Base-by-base conservation (phyloP, 1,140 invertebrate species). In the Pseudobourletiella spinata region DNA sequence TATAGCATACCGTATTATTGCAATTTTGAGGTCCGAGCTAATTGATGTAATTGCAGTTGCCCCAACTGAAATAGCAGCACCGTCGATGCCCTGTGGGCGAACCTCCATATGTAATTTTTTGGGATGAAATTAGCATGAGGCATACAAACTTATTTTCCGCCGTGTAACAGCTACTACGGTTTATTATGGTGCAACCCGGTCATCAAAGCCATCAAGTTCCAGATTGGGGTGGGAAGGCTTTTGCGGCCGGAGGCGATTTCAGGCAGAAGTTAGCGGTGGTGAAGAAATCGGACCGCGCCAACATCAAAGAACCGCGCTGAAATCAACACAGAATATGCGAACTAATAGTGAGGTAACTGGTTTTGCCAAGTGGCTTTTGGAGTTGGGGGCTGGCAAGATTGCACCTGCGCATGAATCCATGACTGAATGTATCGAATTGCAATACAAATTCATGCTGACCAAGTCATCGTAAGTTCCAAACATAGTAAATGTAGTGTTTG, bases 171-270 rank as follows among this genome's bases (percentile, higher is more conserved):
- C n/a, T n/a, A n/a, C n/a, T n/a, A n/a, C n/a, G n/a, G n/a, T n/a
- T n/a, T n/a, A n/a, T n/a, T n/a, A n/a, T n/a, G n/a, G n/a, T n/a
- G n/a, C n/a, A n/a, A n/a, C n/a, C n/a, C n/a, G n/a, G n/a, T n/a
- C n/a, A n/a, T n/a, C n/a, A n/a, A n/a, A n/a, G n/a, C n/a, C n/a
- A n/a, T n/a, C n/a, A n/a, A n/a, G n/a, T n/a, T n/a, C n/a, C n/a
- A n/a, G n/a, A n/a, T n/a, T n/a, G n/a, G n/a, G n/a, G n/a, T n/a
- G n/a, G n/a, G n/a, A n/a, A n/a, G n/a, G n/a, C n/a, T n/a, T n/a
- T n/a, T n/a, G n/a, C n/a, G n/a, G n/a, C n/a, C n/a, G 67, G 65
- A 20, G 65, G 64, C 18, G 64, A 69, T 20, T 69, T 64, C 24
- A 43, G 67, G 30, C 60, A 69, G 59, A 44, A 16, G 3, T 48